A percentile compares a stretch with the other conserved stretches of the same genome.
phyloP scores from a whole-genome alignment of 2,888 invertebrate species.

The Eucera pruinosa region DNA sequence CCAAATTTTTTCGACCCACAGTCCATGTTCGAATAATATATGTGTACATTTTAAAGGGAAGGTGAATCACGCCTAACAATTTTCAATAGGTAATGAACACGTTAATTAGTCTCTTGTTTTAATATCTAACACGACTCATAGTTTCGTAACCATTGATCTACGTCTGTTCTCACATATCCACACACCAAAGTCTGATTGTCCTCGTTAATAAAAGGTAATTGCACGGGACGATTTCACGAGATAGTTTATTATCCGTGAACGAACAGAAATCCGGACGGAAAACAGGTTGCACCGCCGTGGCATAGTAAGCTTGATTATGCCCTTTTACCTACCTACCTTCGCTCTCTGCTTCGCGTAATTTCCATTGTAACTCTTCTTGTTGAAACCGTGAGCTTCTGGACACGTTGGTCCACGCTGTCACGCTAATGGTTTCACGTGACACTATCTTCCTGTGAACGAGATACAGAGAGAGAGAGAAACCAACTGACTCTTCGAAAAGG shows the following conservation, averaged over 20 bases:
- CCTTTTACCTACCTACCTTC: neutral
- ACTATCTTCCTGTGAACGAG: conserved; percentile 15
- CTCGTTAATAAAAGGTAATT: conserved; percentile 49
- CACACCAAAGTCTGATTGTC: too few species aligned
- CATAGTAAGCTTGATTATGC: conserved; percentile 4
- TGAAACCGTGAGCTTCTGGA: neutral
- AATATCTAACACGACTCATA: too few species aligned
- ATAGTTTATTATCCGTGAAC: conserved; percentile 27
- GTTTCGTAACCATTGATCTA: too few species aligned
- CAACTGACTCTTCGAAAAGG: conserved; percentile 47
- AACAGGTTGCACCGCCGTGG: conserved; percentile 41
- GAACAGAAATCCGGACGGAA: conserved; percentile 26
- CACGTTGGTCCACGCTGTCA: conserved; percentile 37
- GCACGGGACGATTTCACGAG: conserved; percentile 25
- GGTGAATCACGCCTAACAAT: too few species aligned
- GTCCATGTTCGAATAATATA: too few species aligned
- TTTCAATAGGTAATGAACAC: too few species aligned
- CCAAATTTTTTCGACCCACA: too few species aligned
- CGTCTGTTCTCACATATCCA: too few species aligned
- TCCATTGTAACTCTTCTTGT: conserved; percentile 51
- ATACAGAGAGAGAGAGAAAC: conserved; percentile 27
- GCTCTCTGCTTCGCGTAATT: conserved; percentile 48
- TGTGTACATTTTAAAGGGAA: too few species aligned
- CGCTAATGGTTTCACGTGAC: conserved; percentile 58
- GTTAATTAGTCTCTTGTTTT: too few species aligned